Evolutionary conservation across 2,888 invertebrate species (phyloP).

Genomic region (Tortrix viridana): DNA sequence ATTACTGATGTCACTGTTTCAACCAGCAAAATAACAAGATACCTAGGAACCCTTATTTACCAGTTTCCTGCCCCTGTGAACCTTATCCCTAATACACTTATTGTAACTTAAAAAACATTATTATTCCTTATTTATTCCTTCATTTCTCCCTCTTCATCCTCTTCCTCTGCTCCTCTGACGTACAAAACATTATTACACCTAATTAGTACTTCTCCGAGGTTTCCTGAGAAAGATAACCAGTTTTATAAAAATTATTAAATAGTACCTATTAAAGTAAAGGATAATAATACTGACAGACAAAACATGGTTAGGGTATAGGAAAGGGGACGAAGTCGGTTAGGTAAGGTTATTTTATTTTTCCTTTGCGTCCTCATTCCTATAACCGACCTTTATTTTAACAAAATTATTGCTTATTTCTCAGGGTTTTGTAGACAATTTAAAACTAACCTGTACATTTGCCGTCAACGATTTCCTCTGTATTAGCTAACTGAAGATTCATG

Average conservation of each 20-base stretch:
- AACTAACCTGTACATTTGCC: constrained; percentile 92
- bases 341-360: too few relatives aligned
- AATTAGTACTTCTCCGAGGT: constrained; percentile 98
- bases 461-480: constrained; percentile 98
- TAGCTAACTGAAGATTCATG: constrained; percentile 99
- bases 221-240: constrained; percentile 77
- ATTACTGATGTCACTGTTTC: too few relatives aligned
- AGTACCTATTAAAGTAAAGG: too few relatives aligned
- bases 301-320: too few relatives aligned
- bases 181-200: constrained; percentile 99
- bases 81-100: constrained; percentile 22
- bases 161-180: constrained; percentile 97
- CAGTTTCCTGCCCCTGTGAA: constrained; percentile 6
- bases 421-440: background rate
- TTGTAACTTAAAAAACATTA: constrained; percentile 37
- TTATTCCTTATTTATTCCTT: constrained; percentile 86
- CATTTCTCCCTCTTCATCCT: constrained; percentile 98
- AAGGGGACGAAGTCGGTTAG: too few relatives aligned
- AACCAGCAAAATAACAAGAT: too few relatives aligned
- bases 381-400: too few relatives aligned
- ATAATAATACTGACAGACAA: too few relatives aligned
- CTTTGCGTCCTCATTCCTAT: too few relatives aligned
- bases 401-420: too few relatives aligned
- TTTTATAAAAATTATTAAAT: too few relatives aligned
- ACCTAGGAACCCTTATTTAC: background rate